Base-by-base conservation (phyloP, 2,888 invertebrate genomes). In the Tetropium fuscum region DNA sequence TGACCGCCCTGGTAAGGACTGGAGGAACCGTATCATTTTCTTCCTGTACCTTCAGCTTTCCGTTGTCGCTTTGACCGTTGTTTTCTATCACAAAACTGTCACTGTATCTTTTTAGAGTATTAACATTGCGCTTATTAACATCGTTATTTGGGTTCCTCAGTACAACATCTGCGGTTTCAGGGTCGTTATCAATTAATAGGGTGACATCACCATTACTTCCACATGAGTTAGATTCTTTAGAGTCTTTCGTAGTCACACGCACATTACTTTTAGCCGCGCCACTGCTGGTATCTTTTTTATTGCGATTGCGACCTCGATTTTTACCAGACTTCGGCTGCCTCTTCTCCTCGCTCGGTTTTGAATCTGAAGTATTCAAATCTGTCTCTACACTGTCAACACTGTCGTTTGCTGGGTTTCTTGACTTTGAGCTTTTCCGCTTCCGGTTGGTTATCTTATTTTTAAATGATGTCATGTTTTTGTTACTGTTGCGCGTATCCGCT, bases 371-470 rank as follows among this genome's bases (percentile, higher is more conserved):
- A n/a, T 25, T 51, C 30, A 55, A 44, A 59, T 62, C 60, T 40
- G 62, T 55, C 55, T 53, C 58, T 18, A 18, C 44, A 56, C 66
- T 62, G 56, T 58, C 62, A 56, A 47, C 61, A 44, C 44, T 60
- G 61, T 68, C 66, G 18, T 60, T 55, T 44, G 44, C 27, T 47
- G 63, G 53, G 49, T 63, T 64, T 64, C 63, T 69, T 53, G 64
- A 66, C 67, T 78, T 78, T 57, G 75, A 69, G 62, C 70, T 76
- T 73, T 80, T 80, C 72, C 77, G 80, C 70, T 81, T 81, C 78
- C 79, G 69, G 74, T 80, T 77, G 41, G 78, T 79, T 72, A 80
- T 80, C 76, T 81, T 81, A 70, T 74, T 80, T 73, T 78, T 78
- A 67, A 80, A 78, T 77, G 80, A 78, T 74, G 81, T 79, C 77